Percentiles rank a stretch among this genome's conserved stretches.
Conservation (phyloP, 2,888 invertebrate species). For the Elysia crispata region DNA sequence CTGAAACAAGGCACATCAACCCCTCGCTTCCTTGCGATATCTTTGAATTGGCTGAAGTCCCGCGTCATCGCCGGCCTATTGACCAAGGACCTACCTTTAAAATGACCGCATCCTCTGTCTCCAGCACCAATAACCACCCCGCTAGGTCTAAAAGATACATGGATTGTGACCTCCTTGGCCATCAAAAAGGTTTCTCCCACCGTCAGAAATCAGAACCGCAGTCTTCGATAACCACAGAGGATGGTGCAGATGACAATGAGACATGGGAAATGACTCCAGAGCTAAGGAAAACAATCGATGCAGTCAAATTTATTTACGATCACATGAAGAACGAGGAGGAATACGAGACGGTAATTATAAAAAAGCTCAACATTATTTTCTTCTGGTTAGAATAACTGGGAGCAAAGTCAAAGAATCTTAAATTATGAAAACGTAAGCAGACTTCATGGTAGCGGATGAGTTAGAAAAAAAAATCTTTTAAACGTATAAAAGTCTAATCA, state of each 20-base stretch:
- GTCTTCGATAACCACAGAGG: not conserved
- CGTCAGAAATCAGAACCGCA: not conserved
- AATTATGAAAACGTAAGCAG: no score
- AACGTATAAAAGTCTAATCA: no score
- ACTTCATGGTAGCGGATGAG: no score
- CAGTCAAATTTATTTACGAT: constrained; percentile 98
- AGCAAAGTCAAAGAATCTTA: no score
- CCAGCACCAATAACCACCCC: no score
- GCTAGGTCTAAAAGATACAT: no score
- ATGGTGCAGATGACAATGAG: not conserved
- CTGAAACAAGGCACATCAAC: constrained; percentile 46
- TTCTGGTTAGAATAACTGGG: no score
- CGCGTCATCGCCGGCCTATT: constrained; percentile 96
- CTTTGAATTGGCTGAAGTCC: constrained; percentile 89
- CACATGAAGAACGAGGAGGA: constrained; percentile 98
- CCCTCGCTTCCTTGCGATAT: constrained; percentile 53
- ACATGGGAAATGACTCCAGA: constrained; percentile 88
- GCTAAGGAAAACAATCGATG: constrained; percentile 87
- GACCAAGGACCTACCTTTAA: constrained; percentile 79
- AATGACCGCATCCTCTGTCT: no score
- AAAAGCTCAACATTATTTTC: not conserved
- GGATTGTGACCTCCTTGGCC: no score
- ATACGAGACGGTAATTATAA: constrained; percentile 90
- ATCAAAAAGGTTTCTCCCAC: not conserved
- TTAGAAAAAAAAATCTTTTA: no score